Evolutionary conservation across 2,797 vertebrate species (phyloP).

Genomic region (Lacerta viridis): DNA sequence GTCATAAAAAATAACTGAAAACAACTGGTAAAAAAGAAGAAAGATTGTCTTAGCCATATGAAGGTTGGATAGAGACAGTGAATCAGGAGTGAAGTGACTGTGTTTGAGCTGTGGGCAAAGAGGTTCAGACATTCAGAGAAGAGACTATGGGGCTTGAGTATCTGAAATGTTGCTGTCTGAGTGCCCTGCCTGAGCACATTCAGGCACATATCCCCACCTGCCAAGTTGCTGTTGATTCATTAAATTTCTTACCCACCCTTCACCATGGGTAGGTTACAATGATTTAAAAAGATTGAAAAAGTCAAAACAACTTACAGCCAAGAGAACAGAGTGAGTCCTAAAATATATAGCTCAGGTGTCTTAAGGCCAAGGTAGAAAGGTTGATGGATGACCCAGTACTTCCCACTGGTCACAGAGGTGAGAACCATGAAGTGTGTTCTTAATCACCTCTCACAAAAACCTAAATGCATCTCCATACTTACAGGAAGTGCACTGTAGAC

Average conservation of each 20-base stretch:
- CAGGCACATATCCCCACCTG: too few species aligned
- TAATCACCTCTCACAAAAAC: neutral
- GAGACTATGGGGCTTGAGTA: neutral
- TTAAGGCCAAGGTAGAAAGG: too few species aligned
- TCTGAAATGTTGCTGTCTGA: neutral
- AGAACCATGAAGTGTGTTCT: neutral
- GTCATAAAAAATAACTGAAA: neutral
- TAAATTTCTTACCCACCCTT: too few species aligned
- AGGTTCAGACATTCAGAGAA: neutral
- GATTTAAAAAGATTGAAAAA: too few species aligned
- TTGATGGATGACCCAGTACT: neutral
- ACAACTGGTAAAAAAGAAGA: neutral
- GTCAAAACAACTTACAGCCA: too few species aligned
- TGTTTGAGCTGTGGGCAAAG: neutral
- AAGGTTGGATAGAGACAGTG: neutral
- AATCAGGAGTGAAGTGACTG: neutral
- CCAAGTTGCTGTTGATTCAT: too few species aligned
- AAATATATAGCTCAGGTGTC: too few species aligned
- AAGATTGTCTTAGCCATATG: neutral
- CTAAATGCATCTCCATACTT: neutral
- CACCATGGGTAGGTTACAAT: too few species aligned
- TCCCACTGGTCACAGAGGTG: neutral
- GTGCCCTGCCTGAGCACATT: too few species aligned
- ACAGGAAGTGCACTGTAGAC: neutral
- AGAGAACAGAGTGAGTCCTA: too few species aligned